phyloP scores from a whole-genome alignment of 2,113 vertebrate genomes.

The Chloebia gouldiae region DNA sequence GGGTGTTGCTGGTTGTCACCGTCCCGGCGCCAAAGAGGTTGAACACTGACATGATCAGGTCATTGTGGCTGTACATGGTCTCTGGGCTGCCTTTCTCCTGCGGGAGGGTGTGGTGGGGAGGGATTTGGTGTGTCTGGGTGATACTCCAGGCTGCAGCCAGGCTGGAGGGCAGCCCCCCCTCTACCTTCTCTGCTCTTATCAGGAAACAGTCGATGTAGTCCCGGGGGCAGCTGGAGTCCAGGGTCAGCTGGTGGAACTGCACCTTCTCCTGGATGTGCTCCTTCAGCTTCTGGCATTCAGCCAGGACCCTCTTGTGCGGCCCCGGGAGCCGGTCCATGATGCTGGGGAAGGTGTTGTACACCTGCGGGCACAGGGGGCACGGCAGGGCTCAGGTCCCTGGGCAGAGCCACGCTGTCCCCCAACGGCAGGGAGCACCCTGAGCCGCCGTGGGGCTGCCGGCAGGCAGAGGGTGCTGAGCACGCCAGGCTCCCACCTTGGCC shows the following conservation, averaged over 20 bases:
- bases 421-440: not conserved
- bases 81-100: slow-evolving; percentile 11
- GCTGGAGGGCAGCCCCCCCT: not conserved
- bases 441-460: accelerated
- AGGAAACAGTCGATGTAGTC: slow-evolving; percentile 71
- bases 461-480: not conserved
- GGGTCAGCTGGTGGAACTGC: not conserved
- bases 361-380: not conserved
- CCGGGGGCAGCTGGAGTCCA: slow-evolving; percentile 56
- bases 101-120: not conserved
- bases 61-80: slow-evolving; percentile 20
- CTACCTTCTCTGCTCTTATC: slow-evolving; percentile 58
- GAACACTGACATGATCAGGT: slow-evolving; percentile 50
- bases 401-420: not conserved
- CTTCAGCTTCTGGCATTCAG: slow-evolving; percentile 16
- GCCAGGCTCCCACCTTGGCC: not conserved
- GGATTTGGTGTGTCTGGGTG: not conserved
- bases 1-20: slow-evolving; percentile 54
- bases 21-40: slow-evolving; percentile 71
- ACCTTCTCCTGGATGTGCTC: slow-evolving; percentile 44
- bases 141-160: not conserved
- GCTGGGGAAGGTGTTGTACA: slow-evolving; percentile 63
- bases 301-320: slow-evolving; percentile 34
- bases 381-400: not conserved
- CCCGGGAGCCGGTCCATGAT: slow-evolving; percentile 59